Evolutionary conservation across 2,888 invertebrate species (phyloP).

Genomic region (Agrochola litura): DNA sequence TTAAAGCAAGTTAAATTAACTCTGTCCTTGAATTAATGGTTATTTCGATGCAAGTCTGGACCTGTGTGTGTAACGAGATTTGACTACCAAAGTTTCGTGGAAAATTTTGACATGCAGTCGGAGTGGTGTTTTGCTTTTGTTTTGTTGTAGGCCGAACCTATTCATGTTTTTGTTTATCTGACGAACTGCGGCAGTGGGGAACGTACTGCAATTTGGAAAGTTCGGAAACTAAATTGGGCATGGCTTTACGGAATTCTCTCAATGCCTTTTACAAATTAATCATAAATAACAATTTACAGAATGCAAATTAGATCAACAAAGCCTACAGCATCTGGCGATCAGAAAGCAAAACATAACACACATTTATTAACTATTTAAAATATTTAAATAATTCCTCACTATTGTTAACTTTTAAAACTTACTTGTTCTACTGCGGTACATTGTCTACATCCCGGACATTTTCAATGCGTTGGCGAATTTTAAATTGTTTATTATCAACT

Average conservation of each 20-base stretch:
- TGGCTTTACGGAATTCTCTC: background rate
- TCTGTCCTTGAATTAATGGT: conserved; percentile 64
- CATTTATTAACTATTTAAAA: conserved; percentile 11
- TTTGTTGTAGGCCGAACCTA: background rate
- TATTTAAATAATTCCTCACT: background rate
- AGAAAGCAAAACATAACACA: conserved; percentile 1
- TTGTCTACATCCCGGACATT: conserved; percentile 37
- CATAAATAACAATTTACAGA: background rate
- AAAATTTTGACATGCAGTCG: conserved; percentile 41
- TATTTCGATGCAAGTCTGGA: conserved; percentile 57
- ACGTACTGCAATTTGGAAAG: conserved; percentile 5
- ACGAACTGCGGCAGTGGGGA: background rate
- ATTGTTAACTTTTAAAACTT: conserved; percentile 1
- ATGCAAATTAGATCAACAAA: conserved; percentile 15
- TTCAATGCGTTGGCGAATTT: conserved; percentile 67
- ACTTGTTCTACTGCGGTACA: conserved; percentile 53
- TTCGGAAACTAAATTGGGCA: background rate
- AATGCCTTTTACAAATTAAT: background rate
- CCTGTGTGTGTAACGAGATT: conserved; percentile 58
- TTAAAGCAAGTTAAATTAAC: conserved; percentile 65
- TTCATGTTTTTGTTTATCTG: conserved; percentile 4
- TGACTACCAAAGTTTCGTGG: conserved; percentile 48
- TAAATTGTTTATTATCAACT: conserved; percentile 68
- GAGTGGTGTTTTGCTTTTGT: conserved; percentile 21
- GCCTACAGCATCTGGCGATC: conserved; percentile 31